phyloP scores from a whole-genome alignment of 2,888 invertebrate genomes.

The Catocala sponsa region DNA sequence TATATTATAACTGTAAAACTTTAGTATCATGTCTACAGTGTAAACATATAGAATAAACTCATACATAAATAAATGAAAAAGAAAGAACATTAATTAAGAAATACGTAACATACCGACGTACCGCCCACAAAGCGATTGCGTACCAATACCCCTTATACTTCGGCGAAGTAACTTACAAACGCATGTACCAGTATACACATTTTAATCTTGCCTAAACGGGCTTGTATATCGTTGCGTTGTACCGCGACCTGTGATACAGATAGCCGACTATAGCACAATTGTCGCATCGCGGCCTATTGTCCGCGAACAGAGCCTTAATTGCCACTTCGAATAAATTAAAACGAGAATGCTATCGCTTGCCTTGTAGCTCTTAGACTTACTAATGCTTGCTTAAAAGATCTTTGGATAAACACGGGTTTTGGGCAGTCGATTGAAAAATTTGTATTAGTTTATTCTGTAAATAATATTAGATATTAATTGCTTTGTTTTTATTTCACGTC shows the following conservation, averaged over 20 bases:
- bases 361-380: constrained; percentile 59
- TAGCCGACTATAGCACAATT: constrained; percentile 84
- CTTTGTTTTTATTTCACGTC: too few species aligned
- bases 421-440: not conserved
- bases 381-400: constrained; percentile 45
- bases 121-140: not conserved
- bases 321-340: constrained; percentile 85
- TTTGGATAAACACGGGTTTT: constrained; percentile 1
- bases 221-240: constrained; percentile 46
- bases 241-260: constrained; percentile 73
- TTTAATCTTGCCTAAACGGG: constrained; percentile 61
- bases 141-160: not conserved
- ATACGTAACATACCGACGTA: not conserved
- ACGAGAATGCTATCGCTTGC: constrained; percentile 77
- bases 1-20: too few species aligned
- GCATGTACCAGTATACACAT: constrained; percentile 44
- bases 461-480: too few species aligned
- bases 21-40: too few species aligned
- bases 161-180: not conserved
- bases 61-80: too few species aligned
- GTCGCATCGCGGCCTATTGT: constrained; percentile 83
- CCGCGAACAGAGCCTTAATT: constrained; percentile 84
- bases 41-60: too few species aligned
- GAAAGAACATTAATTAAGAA: too few species aligned
- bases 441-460: not conserved